Percentiles rank a stretch among this genome's conserved stretches.
These are phyloP conservation scores for Chloroclystis v-ata DNA, from an alignment of 2,888 invertebrate species.

Conservation along the genomic window DNA sequence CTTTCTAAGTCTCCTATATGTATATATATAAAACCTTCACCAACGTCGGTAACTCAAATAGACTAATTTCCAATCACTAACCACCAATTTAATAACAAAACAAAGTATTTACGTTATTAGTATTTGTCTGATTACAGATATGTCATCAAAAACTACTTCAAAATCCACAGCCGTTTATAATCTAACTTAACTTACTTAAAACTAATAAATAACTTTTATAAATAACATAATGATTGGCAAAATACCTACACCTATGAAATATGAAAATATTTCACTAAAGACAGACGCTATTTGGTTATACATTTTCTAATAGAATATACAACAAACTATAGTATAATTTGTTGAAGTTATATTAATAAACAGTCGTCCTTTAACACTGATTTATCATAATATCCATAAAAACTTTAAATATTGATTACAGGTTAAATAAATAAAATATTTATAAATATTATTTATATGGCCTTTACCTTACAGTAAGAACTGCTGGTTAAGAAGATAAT, in stretches of 20 bases:
- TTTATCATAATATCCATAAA: no score
- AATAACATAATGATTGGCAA: slow-evolving; percentile 42
- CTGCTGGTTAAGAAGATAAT: no score
- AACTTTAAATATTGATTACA: background rate
- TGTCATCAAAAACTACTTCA: slow-evolving; percentile 17
- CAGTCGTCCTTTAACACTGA: no score
- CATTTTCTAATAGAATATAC: slow-evolving; percentile 7
- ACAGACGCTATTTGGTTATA: slow-evolving; percentile 42
- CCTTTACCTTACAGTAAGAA: no score
- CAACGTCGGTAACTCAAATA: slow-evolving; percentile 28
- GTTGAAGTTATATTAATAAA: no score
- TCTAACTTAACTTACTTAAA: slow-evolving; percentile 32
- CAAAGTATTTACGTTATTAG: background rate
- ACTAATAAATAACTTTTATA: slow-evolving; percentile 34
- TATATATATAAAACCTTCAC: slow-evolving; percentile 22
- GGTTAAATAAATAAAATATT: no score
- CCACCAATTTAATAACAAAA: slow-evolving; percentile 18
- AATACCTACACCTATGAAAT: slow-evolving; percentile 48
- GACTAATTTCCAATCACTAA: slow-evolving; percentile 19
- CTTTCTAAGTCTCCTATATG: slow-evolving; percentile 9
- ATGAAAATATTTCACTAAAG: slow-evolving; percentile 38
- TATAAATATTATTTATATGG: no score
- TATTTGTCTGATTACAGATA: slow-evolving; percentile 5
- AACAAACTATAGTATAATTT: background rate
- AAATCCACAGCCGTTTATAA: slow-evolving; percentile 43